phyloP scores from a whole-genome alignment of 2,888 invertebrate species.

The Saturnia pavonia region DNA sequence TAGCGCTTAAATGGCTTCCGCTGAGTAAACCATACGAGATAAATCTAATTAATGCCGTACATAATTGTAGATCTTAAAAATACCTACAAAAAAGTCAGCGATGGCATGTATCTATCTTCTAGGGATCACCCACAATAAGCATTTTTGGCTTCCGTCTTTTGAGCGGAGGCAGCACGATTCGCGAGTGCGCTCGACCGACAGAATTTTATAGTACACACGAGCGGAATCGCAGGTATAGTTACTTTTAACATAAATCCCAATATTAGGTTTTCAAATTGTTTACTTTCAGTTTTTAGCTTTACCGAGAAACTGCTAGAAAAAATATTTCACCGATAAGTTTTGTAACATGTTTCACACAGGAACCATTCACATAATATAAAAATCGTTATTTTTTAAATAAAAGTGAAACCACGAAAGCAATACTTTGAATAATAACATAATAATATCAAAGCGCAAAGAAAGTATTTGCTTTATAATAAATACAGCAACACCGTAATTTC shows the following conservation, averaged over 20 bases:
- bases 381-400: not conserved
- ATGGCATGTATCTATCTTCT: no score
- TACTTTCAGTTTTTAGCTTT: not conserved
- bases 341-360: not conserved
- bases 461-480: constrained; percentile 7
- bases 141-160: no score
- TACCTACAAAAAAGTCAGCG: no score
- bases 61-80: no score
- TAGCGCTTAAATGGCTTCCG: no score
- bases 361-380: not conserved
- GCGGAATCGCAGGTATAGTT: no score
- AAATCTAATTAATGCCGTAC: no score
- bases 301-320: not conserved
- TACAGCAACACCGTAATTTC: constrained; percentile 10
- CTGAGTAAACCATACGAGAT: no score
- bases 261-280: not conserved
- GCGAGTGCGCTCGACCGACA: no score
- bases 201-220: no score
- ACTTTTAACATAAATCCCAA: not conserved
- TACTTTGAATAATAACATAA: not conserved
- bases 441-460: constrained; percentile 1
- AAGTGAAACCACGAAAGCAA: not conserved
- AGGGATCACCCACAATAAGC: no score
- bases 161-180: no score
- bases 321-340: not conserved